A percentile compares a stretch with the other conserved stretches of the same genome.
phyloP scores from a whole-genome alignment of 1,140 invertebrate species.

The Sitophilus oryzae region DNA sequence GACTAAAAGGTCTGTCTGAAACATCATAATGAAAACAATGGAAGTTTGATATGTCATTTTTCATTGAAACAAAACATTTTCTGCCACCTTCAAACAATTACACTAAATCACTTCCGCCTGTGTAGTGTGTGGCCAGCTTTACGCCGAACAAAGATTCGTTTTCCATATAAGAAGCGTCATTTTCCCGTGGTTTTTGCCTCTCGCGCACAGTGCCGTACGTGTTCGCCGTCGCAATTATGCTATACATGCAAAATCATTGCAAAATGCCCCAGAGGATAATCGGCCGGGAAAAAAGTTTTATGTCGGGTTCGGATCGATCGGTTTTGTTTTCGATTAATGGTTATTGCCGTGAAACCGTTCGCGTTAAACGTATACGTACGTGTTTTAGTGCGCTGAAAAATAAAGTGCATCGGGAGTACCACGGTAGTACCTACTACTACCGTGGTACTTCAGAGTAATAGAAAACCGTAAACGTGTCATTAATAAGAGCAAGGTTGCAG shows the following conservation, averaged over 20 bases:
- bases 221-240: slow-evolving; percentile 15
- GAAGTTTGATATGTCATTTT: too few species aligned
- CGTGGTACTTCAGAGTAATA: too few species aligned
- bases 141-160: slow-evolving; percentile 10
- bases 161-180: slow-evolving; percentile 7
- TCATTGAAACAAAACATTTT: too few species aligned
- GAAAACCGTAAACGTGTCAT: too few species aligned
- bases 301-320: neutral
- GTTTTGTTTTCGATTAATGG: slow-evolving; percentile 21
- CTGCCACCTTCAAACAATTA: too few species aligned
- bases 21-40: too few species aligned
- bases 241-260: slow-evolving; percentile 25
- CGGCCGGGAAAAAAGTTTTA: neutral
- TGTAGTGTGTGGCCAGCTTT: too few species aligned
- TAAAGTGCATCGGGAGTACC: too few species aligned
- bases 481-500: too few species aligned
- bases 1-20: too few species aligned
- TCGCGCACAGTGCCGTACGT: slow-evolving; percentile 6
- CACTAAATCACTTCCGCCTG: too few species aligned
- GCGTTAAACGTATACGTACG: slow-evolving; percentile 11
- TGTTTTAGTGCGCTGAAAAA: slow-evolving; percentile 11
- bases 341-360: slow-evolving; percentile 15
- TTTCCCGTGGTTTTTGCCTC: slow-evolving; percentile 9
- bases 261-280: slow-evolving; percentile 8
- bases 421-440: too few species aligned